Conservation (phyloP, 2,113 vertebrate genomes). For the Procavia capensis region DNA sequence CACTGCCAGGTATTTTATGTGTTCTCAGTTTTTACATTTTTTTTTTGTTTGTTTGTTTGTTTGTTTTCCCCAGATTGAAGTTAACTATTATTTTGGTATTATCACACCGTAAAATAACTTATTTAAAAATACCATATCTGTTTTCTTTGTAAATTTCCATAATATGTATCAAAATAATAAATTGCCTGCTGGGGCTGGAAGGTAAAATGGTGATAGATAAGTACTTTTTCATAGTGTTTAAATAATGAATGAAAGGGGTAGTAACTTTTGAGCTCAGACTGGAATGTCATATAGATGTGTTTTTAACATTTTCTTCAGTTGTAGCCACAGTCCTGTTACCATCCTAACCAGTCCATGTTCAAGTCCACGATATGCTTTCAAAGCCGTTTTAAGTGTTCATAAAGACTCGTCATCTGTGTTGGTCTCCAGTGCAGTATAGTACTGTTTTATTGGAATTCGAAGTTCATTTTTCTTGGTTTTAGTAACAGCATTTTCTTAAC, state of each 20-base stretch:
- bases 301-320: background rate
- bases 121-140: background rate
- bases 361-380: background rate
- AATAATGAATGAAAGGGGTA: background rate
- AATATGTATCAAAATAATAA: background rate
- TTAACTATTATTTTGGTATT: background rate
- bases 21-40: background rate
- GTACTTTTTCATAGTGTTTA: background rate
- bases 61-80: background rate
- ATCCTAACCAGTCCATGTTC: background rate
- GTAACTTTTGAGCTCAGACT: background rate
- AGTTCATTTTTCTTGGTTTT: slow-evolving; percentile 1
- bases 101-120: background rate
- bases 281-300: background rate
- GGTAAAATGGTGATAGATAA: background rate
- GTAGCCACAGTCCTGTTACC: background rate
- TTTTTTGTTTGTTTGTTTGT: background rate
- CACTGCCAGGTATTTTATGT: background rate
- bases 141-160: background rate
- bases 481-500: background rate
- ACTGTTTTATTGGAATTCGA: background rate
- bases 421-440: background rate
- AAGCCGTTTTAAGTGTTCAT: background rate
- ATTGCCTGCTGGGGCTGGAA: background rate
- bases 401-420: background rate